These are phyloP conservation scores for Sminthurides bifidus DNA, from an alignment of 1,140 invertebrate genomes.

Conservation along the genomic window DNA sequence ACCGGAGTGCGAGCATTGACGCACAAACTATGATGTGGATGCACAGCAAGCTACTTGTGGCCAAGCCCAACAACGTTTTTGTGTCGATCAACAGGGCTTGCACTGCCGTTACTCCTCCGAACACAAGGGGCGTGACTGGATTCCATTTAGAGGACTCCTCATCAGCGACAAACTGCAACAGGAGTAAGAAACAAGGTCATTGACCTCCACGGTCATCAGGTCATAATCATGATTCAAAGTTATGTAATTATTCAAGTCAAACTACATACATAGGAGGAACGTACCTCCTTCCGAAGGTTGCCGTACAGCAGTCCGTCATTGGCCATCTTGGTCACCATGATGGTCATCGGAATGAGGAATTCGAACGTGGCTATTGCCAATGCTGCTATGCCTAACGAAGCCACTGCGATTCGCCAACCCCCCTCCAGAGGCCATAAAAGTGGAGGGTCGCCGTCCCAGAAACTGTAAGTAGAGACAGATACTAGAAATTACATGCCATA, in stretches of 20 bases:
- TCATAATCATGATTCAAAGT: neutral
- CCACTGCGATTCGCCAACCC: conserved; percentile 26
- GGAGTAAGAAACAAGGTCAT: neutral
- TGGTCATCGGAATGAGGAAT: conserved; percentile 22
- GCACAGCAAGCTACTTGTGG: conserved; percentile 21
- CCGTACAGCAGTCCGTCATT: conserved; percentile 30
- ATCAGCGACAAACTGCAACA: neutral
- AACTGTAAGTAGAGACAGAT: conserved; percentile 14
- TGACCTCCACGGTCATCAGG: neutral
- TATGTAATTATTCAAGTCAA: neutral
- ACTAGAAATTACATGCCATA: too few species aligned
- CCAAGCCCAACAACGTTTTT: conserved; percentile 23
- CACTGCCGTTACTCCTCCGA: conserved; percentile 21
- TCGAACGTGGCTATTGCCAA: conserved; percentile 29
- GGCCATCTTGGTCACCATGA: conserved; percentile 21
- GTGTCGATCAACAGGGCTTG: conserved; percentile 28
- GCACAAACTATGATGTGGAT: conserved; percentile 26
- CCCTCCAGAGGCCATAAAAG: conserved; percentile 26
- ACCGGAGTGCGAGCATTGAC: conserved; percentile 25
- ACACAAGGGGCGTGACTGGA: conserved; percentile 24
- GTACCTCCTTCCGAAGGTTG: conserved; percentile 27
- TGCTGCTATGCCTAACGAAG: conserved; percentile 26
- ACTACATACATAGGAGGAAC: too few species aligned
- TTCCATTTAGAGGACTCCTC: conserved; percentile 10
- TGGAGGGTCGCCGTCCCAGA: conserved; percentile 30